Base-by-base conservation (phyloP, 1,140 invertebrate species). In the Epicauta chinensis region DNA sequence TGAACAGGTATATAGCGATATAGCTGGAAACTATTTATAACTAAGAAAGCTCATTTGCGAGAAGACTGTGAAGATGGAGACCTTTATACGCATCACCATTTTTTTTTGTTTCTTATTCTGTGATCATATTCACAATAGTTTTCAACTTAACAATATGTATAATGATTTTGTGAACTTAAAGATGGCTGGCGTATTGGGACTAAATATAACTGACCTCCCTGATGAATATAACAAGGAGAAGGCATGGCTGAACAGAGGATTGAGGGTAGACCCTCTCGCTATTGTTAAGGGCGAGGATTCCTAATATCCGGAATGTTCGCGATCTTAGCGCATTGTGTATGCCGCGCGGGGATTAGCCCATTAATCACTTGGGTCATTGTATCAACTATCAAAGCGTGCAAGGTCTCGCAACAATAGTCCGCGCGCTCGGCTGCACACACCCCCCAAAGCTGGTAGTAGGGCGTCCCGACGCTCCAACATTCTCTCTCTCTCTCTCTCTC, bases 321-420 rank as follows among this genome's bases (percentile, higher is more conserved):
- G 64, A 68, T 68, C 66, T 67, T 65, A 66, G 59, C 55, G 60
- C 65, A 67, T 67, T 67, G 63, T 68, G 67, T 67, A 68, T 69
- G 59, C 60, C 63, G 58, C 62, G 64, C 65, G 63, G 64, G 67
- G 66, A 69, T 69, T 68, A 68, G 63, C 45, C 58, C 66, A 70
- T 70, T 70, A 70, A 70, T 70, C 68, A 70, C 65, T 43, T 56
- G 58, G 66, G 68, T 70, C 68, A 70, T 70, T 70, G 68, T 70
- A 70, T 70, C 68, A 70, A 68, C 68, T 70, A 70, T 70, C 68
- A 70, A 70, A 70, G 66, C 68, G 65, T 60, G 67, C 65, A 67
- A 68, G 64, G 66, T 69, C 62, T 66, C 67, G 68, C 68, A 70
- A 70, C 68, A 70, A 70, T 70, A 64, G 68, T 62, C 63, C 56